Evolutionary conservation across 2,113 vertebrate species (phyloP), one percentile per base, ranked within the genome.

Genomic region (Gallinago jamesoni): DNA sequence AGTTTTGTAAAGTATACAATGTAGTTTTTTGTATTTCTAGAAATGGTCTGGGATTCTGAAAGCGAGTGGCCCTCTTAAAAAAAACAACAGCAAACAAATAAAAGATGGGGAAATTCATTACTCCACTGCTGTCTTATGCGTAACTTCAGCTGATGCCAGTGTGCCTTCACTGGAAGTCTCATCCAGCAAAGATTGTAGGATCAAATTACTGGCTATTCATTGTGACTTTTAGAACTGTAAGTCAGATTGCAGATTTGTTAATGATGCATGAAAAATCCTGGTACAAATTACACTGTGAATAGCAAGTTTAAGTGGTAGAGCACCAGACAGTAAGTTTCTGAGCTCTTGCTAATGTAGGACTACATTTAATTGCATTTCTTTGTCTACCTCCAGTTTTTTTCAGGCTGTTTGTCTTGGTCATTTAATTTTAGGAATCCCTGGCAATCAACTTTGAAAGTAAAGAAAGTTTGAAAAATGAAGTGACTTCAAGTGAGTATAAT

Each of bases 401-500:
- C 14, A 94, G 70, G 12, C 79, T 66, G 60, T 73, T 97, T 95
- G 52, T 62, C 63, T 39, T 14, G 85, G 1, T 67, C 12, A 18
- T 93, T 68, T 96, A 82, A 92, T 97, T 94, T 72, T 93, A 98
- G 98, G 96, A 97, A 60, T 96, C 96, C 76, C 59, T 74, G 48
- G 33, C 31, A 48, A 77, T 87, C 77, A 74, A 30, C 60, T 90
- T 59, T 48, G 84, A 96, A 89, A 94, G 43, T 93, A 93, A 95
- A 48, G 94, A 70, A 52, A 93, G 75, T 86, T 78, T 89, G 50
- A 94, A 89, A 87, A 72, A 55, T 63, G 98, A 98, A 48, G 20
- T 89, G 82, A 89, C 87, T 75, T 98, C 98, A 96, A 97, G 98
- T 98, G 96, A 97, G 97, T 96, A 57, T 50, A 66, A 69, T 48